Percentiles rank a stretch among this genome's conserved stretches.
Evolutionary conservation across 2,797 vertebrate species (phyloP).

Genomic region (Nannoperca obscura): DNA sequence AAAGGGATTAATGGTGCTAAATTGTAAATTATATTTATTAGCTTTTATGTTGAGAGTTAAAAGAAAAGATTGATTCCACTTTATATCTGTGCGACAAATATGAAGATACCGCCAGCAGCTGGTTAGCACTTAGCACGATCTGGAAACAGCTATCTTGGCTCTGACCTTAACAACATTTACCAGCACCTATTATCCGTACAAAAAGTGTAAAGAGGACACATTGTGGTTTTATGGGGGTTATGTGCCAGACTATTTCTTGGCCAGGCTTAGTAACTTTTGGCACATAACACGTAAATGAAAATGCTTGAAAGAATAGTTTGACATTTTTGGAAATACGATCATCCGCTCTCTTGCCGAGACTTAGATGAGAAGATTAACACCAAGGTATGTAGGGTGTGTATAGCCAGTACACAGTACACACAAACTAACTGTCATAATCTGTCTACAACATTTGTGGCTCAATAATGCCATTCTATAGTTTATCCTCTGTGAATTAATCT

Average conservation of each 20-base stretch:
- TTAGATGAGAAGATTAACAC: background rate
- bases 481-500: background rate
- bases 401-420: background rate
- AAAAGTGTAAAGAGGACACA: constrained; percentile 14
- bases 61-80: constrained; percentile 2
- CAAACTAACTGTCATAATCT: background rate
- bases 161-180: background rate
- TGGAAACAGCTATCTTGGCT: constrained; percentile 6
- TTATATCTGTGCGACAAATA: constrained; percentile 1
- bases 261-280: no score
- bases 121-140: background rate
- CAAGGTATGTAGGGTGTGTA: background rate
- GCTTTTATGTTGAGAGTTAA: background rate
- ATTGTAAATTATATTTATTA: background rate
- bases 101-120: constrained; percentile 1
- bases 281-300: background rate
- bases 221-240: background rate
- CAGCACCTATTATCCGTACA: background rate
- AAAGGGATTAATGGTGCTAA: background rate
- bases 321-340: background rate
- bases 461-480: background rate
- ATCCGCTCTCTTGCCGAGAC: background rate
- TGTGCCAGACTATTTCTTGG: constrained; percentile 6
- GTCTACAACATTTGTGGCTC: background rate
- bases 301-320: background rate